Conservation (phyloP, 2,113 vertebrate genomes). For the Meriones unguiculatus region DNA sequence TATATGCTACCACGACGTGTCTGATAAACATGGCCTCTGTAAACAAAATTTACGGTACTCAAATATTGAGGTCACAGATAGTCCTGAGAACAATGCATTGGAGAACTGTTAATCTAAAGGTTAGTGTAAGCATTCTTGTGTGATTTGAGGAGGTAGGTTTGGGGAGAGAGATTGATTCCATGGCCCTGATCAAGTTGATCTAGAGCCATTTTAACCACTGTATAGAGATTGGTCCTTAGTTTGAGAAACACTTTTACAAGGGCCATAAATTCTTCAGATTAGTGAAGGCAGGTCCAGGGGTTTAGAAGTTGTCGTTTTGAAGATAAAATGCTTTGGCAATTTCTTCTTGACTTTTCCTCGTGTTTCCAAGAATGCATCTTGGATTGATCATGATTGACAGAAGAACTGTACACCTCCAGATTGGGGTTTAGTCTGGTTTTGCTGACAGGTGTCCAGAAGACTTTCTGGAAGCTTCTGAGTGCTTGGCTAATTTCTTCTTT, state of each 20-base stretch:
- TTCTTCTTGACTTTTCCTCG: not conserved
- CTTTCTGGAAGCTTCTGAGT: not conserved
- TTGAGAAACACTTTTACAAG: conserved; percentile 21
- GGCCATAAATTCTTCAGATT: not conserved
- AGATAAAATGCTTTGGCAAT: not conserved
- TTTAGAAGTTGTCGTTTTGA: conserved; percentile 47
- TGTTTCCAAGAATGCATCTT: conserved; percentile 28
- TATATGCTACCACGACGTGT: not conserved
- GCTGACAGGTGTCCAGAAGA: not conserved
- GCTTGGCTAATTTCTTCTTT: not conserved
- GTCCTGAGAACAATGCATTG: not conserved
- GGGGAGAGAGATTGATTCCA: not conserved
- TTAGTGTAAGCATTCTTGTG: not conserved
- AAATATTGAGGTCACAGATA: not conserved
- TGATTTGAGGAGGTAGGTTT: not conserved
- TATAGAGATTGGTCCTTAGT: not conserved
- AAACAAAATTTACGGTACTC: not conserved
- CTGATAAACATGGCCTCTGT: not conserved
- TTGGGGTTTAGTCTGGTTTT: conserved; percentile 24
- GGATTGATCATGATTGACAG: not conserved
- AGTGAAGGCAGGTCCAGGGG: not conserved
- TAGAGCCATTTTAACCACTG: not conserved
- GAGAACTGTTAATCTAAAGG: not conserved
- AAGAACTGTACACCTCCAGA: not conserved
- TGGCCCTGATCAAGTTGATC: not conserved